Evolutionary conservation across 1,140 invertebrate genomes (phyloP).

Genomic region (Platorchestia sp.): DNA sequence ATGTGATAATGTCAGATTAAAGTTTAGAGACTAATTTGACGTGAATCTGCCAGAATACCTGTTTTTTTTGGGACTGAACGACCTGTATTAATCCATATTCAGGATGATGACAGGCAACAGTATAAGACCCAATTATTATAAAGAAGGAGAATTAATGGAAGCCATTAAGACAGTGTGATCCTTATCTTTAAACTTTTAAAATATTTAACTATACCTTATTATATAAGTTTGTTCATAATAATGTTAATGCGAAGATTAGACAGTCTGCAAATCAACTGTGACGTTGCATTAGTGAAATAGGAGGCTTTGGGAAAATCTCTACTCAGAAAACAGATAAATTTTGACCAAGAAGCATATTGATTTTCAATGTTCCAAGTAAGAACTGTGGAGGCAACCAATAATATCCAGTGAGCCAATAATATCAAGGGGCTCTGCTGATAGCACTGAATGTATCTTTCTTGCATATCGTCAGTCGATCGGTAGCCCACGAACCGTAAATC

Average conservation of each 20-base stretch:
- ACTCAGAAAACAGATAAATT: neutral
- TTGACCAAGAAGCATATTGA: neutral
- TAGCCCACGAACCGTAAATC: neutral
- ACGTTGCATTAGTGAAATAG: neutral
- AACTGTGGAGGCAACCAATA: neutral
- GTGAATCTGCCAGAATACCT: neutral
- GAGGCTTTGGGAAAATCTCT: neutral
- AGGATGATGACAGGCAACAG: neutral
- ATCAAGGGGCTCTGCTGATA: neutral
- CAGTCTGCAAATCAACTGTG: too few species aligned
- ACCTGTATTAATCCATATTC: neutral
- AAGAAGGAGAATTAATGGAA: too few species aligned
- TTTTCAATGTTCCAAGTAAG: neutral
- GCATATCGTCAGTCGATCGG: constrained; percentile 43
- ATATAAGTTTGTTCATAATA: too few species aligned
- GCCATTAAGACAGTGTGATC: too few species aligned
- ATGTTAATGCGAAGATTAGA: too few species aligned
- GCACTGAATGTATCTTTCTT: constrained; percentile 11
- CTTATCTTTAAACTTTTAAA: too few species aligned
- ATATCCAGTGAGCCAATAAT: neutral
- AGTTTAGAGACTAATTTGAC: too few species aligned
- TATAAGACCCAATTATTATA: too few species aligned
- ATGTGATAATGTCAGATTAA: too few species aligned
- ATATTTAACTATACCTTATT: too few species aligned
- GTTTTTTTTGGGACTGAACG: neutral